Evolutionary conservation across 2,113 vertebrate genomes (phyloP).

Genomic region (Marcusenius ussheri): DNA sequence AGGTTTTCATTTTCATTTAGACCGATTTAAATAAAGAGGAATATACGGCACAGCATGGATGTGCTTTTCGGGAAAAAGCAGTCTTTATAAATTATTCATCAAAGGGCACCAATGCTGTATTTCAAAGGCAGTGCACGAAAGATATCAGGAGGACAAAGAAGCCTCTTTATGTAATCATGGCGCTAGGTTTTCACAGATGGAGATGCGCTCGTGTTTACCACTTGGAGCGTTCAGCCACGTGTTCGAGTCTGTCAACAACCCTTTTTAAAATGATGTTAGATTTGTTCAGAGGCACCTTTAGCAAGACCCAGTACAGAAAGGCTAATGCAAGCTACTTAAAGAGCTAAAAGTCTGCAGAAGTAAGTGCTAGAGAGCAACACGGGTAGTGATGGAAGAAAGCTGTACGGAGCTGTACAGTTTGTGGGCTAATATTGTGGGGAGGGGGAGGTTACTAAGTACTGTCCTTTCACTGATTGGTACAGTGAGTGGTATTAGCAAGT

Average conservation of each 20-base stretch:
- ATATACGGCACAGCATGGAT: neutral
- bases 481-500: neutral
- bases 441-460: neutral
- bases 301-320: neutral
- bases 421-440: neutral
- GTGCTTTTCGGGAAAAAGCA: neutral
- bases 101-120: slow-evolving; percentile 1
- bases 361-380: no score
- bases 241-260: neutral
- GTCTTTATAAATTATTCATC: slow-evolving; percentile 15
- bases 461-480: no score
- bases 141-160: neutral
- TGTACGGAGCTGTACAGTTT: neutral
- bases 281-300: neutral
- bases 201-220: neutral
- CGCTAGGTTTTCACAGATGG: neutral
- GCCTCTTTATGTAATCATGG: neutral
- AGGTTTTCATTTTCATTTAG: neutral
- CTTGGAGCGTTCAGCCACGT: neutral
- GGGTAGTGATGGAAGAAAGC: neutral
- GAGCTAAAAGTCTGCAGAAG: neutral
- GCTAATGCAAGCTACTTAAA: neutral
- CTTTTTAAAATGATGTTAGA: neutral
- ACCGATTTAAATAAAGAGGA: neutral
- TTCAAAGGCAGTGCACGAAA: neutral